Evolutionary conservation across 2,888 invertebrate genomes (phyloP), one percentile per base, ranked within the genome.

Genomic region (Apamea sordens): DNA sequence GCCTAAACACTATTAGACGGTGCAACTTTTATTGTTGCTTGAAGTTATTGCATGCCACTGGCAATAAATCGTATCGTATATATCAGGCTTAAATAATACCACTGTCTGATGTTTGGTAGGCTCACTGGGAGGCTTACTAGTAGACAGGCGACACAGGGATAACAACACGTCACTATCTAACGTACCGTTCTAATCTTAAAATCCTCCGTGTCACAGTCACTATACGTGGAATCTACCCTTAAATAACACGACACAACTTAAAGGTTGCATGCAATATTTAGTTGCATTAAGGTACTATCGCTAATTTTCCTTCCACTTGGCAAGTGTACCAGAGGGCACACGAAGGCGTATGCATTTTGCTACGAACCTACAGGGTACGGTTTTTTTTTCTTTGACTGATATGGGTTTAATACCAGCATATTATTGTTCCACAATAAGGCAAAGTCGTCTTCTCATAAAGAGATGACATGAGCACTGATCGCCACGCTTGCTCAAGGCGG

Each of bases 111-210:
- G 28, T 65, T 36, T 32, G n/a, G n/a, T 63, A 68, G 50, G 28
- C 70, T 75, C 41, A 53, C 21, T 7, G 65, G 18, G 44, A 74
- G 36, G 28, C 70, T 65, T 70, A 44, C 6, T 47, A 61, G 59
- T 78, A 78, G 61, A 41, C 63, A 76, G 41, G 28, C 24, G 50
- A 67, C 53, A n/a, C 61, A 47, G 41, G 72, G 67, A 68, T 77
- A 72, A 56, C 41, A 28, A 32, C 50, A 32, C 50, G 68, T 69
- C 77, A 82, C 63, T 50, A 72, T 68, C 68, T 59, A 72, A 82
- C 41, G 44, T 59, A 59, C 77, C 71, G 36, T 50, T 24, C 13
- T 82, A 71, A 82, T 82, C 81, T 68, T 53, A n/a, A 82, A 82
- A 82, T 82, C 76, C 76, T 61, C 32, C n/a, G 67, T 76, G 63